Base-by-base conservation (phyloP, 2,888 invertebrate genomes). In the Acleris laterana region DNA sequence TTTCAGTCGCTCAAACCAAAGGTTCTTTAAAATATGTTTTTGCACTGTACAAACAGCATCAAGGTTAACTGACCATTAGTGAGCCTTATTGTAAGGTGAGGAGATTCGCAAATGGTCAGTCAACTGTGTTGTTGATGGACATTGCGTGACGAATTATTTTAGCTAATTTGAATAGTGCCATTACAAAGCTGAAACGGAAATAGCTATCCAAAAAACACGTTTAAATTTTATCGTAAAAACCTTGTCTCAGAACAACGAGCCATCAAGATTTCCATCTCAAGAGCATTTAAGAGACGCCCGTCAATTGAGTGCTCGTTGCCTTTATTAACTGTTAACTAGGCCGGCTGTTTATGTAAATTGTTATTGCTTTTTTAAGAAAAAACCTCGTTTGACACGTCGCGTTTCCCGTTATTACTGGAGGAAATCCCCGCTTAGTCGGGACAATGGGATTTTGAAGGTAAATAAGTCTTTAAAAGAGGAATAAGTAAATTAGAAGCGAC, bases 401-500 rank as follows among this genome's bases (percentile, higher is more conserved):
- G 82, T 82, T 78, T 77, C 80, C 83, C 86, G 85, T 90, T 91
- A 88, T 88, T 87, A 83, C 86, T 81, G 74, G 49, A 79, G 75
- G 80, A 81, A 78, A 77, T 78, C 82, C 86, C 83, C 80, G 77
- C 77, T 82, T 81, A 82, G 84, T 78, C 81, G 77, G 85, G 88
- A 93, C 93, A 93, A 93, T 92, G 88, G 91, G 93, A 93, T 93
- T 93, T 93, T 89, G 90, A 92, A 93, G 91, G 95, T 95, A 95
- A 95, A 95, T 95, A 95, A 95, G 95, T 94, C 94, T 94, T 94
- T 94, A 94, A 94, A 94, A 94, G 94, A 94, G 94, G 94, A 94
- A 95, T 95, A 95, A 95, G 95, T 95, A 95, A 95, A 95, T 95
- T 95, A 95, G 95, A 95, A 95, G 94, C 94, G 94, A 91, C 94